Conservation (phyloP, 2,113 vertebrate genomes). For the Anser cygnoides region DNA sequence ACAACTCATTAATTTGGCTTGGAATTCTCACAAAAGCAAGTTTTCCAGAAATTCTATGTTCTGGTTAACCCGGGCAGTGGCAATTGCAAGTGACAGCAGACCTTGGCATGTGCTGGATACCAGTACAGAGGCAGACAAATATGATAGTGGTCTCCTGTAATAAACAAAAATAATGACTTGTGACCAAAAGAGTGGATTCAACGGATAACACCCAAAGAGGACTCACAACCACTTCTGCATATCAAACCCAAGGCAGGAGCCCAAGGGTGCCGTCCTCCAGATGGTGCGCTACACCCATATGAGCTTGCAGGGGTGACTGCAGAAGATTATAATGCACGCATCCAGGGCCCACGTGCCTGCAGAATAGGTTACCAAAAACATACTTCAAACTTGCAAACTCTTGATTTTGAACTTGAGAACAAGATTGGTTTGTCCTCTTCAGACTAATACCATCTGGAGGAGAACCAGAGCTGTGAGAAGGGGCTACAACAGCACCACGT, state of each 20-base stretch:
- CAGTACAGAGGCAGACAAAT: slow-evolving; percentile 13
- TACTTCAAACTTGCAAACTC: background rate
- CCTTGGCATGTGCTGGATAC: background rate
- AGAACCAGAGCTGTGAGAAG: background rate
- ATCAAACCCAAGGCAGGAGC: background rate
- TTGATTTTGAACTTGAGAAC: background rate
- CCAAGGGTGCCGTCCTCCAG: background rate
- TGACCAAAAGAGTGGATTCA: background rate
- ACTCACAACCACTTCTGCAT: background rate
- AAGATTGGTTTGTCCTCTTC: background rate
- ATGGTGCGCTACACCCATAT: background rate
- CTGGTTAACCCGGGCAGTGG: background rate
- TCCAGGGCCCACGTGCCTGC: background rate
- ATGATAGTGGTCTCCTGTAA: background rate
- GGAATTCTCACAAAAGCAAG: slow-evolving; percentile 46
- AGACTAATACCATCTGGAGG: background rate
- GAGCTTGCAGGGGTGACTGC: background rate
- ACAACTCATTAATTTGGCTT: slow-evolving; percentile 47
- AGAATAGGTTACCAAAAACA: background rate
- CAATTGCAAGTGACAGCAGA: background rate
- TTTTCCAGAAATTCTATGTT: slow-evolving; percentile 31
- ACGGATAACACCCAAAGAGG: background rate
- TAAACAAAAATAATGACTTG: background rate
- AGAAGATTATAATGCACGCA: background rate
- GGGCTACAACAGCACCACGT: rapidly evolving